These are phyloP conservation scores for Paguma larvata DNA, from an alignment of 2,797 vertebrate genomes.

Conservation along the genomic window DNA sequence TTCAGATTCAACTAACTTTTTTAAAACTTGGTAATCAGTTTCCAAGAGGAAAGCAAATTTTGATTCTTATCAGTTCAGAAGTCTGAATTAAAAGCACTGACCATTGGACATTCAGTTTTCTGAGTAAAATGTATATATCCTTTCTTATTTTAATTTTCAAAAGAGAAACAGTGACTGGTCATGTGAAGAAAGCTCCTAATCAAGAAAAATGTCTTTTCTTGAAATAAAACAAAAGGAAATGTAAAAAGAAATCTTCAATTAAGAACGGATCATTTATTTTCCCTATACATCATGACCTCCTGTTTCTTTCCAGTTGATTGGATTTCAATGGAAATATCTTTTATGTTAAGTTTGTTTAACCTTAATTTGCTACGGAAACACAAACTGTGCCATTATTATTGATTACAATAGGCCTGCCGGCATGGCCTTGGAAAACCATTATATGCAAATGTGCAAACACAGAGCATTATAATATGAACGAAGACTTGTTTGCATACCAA, in stretches of 20 bases:
- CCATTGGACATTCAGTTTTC: neutral
- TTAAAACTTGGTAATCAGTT: neutral
- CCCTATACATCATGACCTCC: constrained; percentile 62
- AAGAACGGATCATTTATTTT: constrained; percentile 75
- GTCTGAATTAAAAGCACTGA: constrained; percentile 39
- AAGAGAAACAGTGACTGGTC: constrained; percentile 36
- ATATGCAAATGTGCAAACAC: constrained; percentile 74
- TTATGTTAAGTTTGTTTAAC: constrained; percentile 82
- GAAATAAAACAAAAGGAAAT: constrained; percentile 74
- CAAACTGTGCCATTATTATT: constrained; percentile 83
- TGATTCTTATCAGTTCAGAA: neutral
- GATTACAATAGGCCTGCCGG: constrained; percentile 72
- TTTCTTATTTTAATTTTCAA: constrained; percentile 64
- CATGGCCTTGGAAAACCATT: constrained; percentile 82
- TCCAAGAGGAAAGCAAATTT: constrained; percentile 41
- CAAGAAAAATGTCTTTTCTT: constrained; percentile 58
- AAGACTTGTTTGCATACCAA: constrained; percentile 69
- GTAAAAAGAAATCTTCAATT: constrained; percentile 71
- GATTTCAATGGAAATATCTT: constrained; percentile 85
- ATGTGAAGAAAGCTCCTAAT: constrained; percentile 52
- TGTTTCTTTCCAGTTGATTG: constrained; percentile 79
- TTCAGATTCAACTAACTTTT: neutral
- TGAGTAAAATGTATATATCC: constrained; percentile 36
- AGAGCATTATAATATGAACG: constrained; percentile 77
- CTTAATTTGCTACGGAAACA: constrained; percentile 85